Evolutionary conservation across 2,797 vertebrate genomes (phyloP).

Genomic region (Balearica regulorum): DNA sequence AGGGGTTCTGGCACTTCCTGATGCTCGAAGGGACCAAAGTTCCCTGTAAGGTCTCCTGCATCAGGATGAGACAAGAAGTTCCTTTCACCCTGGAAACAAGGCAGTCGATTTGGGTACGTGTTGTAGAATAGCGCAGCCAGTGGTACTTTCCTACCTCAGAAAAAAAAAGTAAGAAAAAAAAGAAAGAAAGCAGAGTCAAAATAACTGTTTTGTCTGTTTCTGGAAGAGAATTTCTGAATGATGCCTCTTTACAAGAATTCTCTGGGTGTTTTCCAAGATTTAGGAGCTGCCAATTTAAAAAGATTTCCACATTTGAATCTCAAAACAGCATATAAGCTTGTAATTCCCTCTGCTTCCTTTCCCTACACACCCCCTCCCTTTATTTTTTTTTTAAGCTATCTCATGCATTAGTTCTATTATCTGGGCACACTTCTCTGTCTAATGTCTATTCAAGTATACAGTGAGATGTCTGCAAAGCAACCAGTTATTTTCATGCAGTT

Average conservation of each 20-base stretch:
- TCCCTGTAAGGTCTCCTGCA: background rate
- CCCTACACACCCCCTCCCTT: too few species aligned
- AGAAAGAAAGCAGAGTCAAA: background rate
- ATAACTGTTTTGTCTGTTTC: background rate
- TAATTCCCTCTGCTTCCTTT: background rate
- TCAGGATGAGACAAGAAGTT: background rate
- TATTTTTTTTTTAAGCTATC: background rate
- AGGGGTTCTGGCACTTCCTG: background rate
- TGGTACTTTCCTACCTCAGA: background rate
- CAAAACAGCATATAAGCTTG: background rate
- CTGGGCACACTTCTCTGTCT: background rate
- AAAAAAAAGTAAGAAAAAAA: background rate
- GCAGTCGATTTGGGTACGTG: background rate
- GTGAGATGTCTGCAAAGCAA: background rate
- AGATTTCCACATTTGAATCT: background rate
- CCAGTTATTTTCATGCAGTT: background rate
- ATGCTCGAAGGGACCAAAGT: background rate
- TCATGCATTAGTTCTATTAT: background rate
- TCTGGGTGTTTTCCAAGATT: background rate
- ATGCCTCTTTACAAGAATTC: background rate
- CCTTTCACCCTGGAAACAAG: background rate
- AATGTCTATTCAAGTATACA: background rate
- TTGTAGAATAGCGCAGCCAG: background rate
- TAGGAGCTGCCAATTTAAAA: background rate
- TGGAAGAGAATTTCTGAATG: background rate